Base-by-base conservation (phyloP, 2,113 vertebrate species). In the Capricornis sumatraensis region DNA sequence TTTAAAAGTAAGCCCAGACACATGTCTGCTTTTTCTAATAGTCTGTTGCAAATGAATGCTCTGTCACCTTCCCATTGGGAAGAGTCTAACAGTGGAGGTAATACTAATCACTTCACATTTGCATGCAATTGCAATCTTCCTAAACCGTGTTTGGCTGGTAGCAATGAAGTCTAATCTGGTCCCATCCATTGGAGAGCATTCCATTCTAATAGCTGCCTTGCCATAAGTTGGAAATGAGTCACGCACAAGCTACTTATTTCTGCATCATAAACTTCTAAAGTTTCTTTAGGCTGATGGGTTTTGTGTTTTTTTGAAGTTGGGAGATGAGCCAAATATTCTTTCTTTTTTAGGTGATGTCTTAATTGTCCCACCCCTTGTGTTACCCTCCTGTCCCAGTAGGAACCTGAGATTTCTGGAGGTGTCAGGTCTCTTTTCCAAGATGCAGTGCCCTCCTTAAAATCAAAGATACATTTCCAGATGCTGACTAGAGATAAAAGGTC, bases 221-320 rank as follows among this genome's bases (percentile, higher is more conserved):
- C 95, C 92, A 52, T 98, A 97, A 98, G 95, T 86, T 98, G 81
- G 95, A 97, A 98, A 98, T 98, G 98, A 91, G 27, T 99, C 98
- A 98, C 30, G 2, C 95, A 97, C 97, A 97, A 98, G 98, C 95
- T 98, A 98, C 97, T 99, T 98, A 98, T 99, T 99, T 99, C 98
- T 98, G 98, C 98, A 98, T 98, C 98, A 98, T 99, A 98, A 99
- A 99, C 98, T 98, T 97, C 98, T 98, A 99, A 99, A 98, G 98
- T 97, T 98, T 98, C 98, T 98, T 98, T 98, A 97, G 98, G 98
- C 96, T 98, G 98, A 98, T 98, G 91, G 98, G 76, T 91, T 99
- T 98, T 96, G 92, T 96, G 64, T 98, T 98, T 98, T 23, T 95
- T 98, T 96, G 91, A 97, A 97, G 43, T 97, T n/a, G 62, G 98